Evolutionary conservation across 2,888 invertebrate species (phyloP), one percentile per base, ranked within the genome.

Genomic region (Caenorhabditis sulstoni): DNA sequence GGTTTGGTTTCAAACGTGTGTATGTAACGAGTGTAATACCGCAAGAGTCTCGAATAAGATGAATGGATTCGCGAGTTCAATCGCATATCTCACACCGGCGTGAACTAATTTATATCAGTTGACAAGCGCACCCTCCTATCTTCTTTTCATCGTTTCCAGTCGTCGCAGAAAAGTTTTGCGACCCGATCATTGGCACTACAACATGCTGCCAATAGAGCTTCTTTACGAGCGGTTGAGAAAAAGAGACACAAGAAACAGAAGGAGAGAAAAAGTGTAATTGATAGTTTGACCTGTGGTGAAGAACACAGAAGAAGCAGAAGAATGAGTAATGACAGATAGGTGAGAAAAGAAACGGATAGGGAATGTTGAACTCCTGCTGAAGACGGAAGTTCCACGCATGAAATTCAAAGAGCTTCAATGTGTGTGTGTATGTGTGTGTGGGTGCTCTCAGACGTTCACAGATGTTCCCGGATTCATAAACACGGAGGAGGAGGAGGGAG

Each of bases 271-370:
- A 57, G 58, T 64, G 73, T 64, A 73, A 73, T 73, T 73, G 64
- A 73, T 73, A 73, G 73, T 64, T 73, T 73, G 73, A 73, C 73
- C 64, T 73, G 73, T 64, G 73, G 73, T 58, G 73, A 64, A 41
- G 59, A 29, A 22, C 39, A 66, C 57, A 57, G 55, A 45, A 49
- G 49, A 66, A 29, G 37, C 44, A 70, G 53, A 52, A 53, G 45
- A 49, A 61, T 70, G 70, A 61, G 61, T 41, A 49, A 70, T 61
- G 70, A 70, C 61, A 44, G 61, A 61, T 70, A 47, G 61, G 59
- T 22, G 67, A 68, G 39, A 35, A 47, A 44, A 49, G 50, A 41
- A 37, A 55, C 14, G n/a, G 29, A 62, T n/a, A 23, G 47, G 57
- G 45, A 59, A 70, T 70, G 68, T 53, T 44, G 59, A 53, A 70